Percentiles rank a stretch among this genome's conserved stretches.
Evolutionary conservation across 53 echinoderm and acorn worm species (phyloP).

Genomic region (Astropecten irregularis): DNA sequence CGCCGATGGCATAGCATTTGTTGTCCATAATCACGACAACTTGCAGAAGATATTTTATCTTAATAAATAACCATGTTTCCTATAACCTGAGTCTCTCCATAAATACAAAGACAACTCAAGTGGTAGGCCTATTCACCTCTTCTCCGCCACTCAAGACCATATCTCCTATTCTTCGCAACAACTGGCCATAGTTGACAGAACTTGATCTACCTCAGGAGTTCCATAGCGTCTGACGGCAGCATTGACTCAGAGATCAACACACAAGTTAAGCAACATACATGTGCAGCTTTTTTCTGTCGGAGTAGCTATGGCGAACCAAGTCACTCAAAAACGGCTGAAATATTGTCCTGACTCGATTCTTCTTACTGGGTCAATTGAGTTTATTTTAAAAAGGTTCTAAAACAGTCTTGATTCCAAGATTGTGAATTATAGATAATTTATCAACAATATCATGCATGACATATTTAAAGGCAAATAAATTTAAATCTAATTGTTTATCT

Average conservation of each 20-base stretch:
- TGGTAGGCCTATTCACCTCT: slow-evolving; percentile 31
- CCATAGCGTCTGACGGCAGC: slow-evolving; percentile 17
- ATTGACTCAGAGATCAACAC: slow-evolving; percentile 40
- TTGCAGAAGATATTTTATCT: slow-evolving; percentile 21
- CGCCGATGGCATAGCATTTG: slow-evolving; percentile 49
- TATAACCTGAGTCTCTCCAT: slow-evolving; percentile 46
- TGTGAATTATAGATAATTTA: too few relatives aligned
- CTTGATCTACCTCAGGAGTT: slow-evolving; percentile 19
- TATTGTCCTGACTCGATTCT: too few relatives aligned
- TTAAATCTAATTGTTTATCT: too few relatives aligned
- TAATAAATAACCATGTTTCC: neutral
- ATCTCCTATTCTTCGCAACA: neutral
- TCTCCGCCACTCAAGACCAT: neutral
- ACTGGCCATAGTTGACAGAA: neutral
- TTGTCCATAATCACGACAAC: slow-evolving; percentile 29
- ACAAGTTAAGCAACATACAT: slow-evolving; percentile 46
- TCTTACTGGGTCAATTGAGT: too few relatives aligned
- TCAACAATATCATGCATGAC: too few relatives aligned
- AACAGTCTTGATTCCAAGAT: too few relatives aligned
- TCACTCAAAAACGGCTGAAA: too few relatives aligned
- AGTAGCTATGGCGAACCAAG: too few relatives aligned
- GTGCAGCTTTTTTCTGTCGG: slow-evolving; percentile 23
- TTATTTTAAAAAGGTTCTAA: too few relatives aligned
- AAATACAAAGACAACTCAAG: slow-evolving; percentile 34
- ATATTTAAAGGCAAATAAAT: too few relatives aligned